Conservation (phyloP, 2,113 vertebrate genomes). For the Gopherus flavomarginatus region DNA sequence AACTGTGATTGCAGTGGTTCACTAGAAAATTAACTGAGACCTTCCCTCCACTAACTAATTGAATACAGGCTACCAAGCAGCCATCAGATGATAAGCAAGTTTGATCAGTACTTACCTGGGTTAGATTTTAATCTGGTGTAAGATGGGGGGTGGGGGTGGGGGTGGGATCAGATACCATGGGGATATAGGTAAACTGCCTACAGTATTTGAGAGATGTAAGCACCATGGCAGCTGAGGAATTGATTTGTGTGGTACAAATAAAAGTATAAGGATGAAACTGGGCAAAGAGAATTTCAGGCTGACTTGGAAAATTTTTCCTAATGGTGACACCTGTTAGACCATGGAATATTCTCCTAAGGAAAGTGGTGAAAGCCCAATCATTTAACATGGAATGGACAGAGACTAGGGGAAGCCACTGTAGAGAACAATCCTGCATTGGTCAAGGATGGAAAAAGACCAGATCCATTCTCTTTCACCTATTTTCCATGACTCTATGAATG, state of each 20-base stretch:
- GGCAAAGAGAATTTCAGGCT: not conserved
- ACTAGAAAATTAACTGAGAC: not conserved
- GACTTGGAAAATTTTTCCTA: not conserved
- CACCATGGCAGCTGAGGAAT: not conserved
- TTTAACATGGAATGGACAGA: not conserved
- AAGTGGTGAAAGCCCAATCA: not conserved
- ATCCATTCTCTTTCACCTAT: not conserved
- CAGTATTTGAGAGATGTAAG: not conserved
- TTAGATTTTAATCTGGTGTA: not conserved
- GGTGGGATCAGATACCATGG: accelerated
- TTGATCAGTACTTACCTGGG: not conserved
- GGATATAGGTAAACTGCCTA: not conserved
- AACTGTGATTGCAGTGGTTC: slow-evolving; percentile 1
- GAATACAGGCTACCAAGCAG: slow-evolving; percentile 8
- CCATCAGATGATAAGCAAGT: not conserved
- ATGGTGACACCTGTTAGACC: not conserved
- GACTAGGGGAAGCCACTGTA: not conserved
- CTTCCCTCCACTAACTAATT: not conserved
- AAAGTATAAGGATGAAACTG: not conserved
- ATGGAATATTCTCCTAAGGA: not conserved
- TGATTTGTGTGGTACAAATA: accelerated
- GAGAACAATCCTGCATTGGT: not conserved
- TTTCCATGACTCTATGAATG: not conserved
- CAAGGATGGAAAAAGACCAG: not conserved
- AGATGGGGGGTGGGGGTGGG: not conserved